Evolutionary conservation across 2,113 vertebrate species (phyloP).

Genomic region (Lycaon pictus): DNA sequence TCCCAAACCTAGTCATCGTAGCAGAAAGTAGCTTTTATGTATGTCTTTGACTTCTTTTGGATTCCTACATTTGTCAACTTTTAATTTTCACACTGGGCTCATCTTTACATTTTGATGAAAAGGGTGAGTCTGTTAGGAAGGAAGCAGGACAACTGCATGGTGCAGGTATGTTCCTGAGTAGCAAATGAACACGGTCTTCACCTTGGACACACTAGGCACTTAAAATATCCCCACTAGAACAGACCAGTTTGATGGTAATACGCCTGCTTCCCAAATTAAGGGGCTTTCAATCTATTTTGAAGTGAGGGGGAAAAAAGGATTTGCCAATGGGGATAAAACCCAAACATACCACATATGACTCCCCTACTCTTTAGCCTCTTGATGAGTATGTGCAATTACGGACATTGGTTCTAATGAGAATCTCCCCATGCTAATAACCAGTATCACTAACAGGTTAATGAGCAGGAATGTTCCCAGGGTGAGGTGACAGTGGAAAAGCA

Average conservation of each 20-base stretch:
- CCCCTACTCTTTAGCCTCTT: not conserved
- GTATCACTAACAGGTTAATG: not conserved
- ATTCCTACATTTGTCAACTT: not conserved
- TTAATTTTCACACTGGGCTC: not conserved
- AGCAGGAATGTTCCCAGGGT: not conserved
- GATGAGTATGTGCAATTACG: not conserved
- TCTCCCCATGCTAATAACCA: not conserved
- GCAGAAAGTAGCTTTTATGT: not conserved
- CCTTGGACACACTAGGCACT: not conserved
- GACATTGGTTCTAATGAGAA: not conserved
- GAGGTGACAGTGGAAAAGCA: not conserved
- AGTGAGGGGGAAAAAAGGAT: not conserved
- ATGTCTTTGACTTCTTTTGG: not conserved
- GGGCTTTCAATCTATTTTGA: not conserved
- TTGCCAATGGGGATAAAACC: not conserved
- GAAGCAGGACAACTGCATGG: not conserved
- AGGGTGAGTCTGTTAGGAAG: not conserved
- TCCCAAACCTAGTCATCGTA: not conserved
- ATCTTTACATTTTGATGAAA: not conserved
- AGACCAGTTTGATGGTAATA: not conserved
- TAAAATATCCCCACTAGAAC: not conserved
- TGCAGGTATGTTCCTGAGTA: not conserved
- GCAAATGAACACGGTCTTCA: not conserved
- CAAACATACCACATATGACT: not conserved
- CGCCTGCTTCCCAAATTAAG: not conserved